A percentile compares a stretch with the other conserved stretches of the same genome.
These are phyloP conservation scores for Ellobium chinense DNA, from an alignment of 2,888 invertebrate species.

Conservation along the genomic window DNA sequence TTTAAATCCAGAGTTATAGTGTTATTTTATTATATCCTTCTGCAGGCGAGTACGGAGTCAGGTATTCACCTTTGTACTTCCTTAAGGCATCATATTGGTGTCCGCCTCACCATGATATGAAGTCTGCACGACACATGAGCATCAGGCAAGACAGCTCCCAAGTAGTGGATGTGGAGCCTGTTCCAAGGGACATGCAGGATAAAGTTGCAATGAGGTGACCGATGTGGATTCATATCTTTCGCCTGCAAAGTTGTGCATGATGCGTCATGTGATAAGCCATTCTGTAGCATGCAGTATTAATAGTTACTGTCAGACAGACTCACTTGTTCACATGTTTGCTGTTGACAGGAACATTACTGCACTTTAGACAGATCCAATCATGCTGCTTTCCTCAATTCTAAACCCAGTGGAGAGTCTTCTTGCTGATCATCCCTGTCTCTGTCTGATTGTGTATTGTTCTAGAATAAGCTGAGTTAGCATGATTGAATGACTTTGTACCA, in stretches of 20 bases:
- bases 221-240: neutral
- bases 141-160: constrained; percentile 74
- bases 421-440: too few species aligned
- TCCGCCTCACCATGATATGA: constrained; percentile 51
- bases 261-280: neutral
- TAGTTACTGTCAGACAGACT: neutral
- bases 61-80: constrained; percentile 87
- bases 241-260: neutral
- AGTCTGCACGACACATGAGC: constrained; percentile 79
- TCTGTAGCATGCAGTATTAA: neutral
- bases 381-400: too few species aligned
- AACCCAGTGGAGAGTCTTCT: too few species aligned
- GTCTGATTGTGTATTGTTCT: too few species aligned
- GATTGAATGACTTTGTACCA: too few species aligned
- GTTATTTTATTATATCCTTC: too few species aligned
- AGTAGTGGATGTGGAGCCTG: constrained; percentile 86
- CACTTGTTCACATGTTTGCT: neutral
- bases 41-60: constrained; percentile 89
- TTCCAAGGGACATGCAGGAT: constrained; percentile 79
- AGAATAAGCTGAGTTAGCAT: too few species aligned
- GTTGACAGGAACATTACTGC: too few species aligned
- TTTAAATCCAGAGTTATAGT: too few species aligned
- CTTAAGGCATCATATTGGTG: constrained; percentile 87
- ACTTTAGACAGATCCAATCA: too few species aligned
- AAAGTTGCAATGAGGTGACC: constrained; percentile 64